A percentile compares a stretch with the other conserved stretches of the same genome.
Evolutionary conservation across 2,797 vertebrate species (phyloP).

Genomic region (Semaprochilodus insignis): DNA sequence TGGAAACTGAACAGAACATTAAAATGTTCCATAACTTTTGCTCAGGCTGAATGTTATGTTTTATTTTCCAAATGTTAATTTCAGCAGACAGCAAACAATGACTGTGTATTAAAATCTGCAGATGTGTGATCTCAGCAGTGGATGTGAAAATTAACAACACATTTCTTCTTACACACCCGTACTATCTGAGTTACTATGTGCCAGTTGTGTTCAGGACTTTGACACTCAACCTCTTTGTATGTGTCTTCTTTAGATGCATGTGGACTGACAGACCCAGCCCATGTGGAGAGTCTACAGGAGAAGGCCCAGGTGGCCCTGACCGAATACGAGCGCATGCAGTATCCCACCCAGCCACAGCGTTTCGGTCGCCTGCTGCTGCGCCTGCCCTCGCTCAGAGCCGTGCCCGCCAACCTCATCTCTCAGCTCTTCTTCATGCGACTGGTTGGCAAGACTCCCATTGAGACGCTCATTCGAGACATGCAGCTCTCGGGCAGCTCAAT

Average conservation of each 20-base stretch:
- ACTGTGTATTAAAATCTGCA: no score
- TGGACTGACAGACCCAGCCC: slow-evolving; percentile 89
- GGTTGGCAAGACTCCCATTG: slow-evolving; percentile 96
- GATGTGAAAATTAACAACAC: no score
- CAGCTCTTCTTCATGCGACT: slow-evolving; percentile 98
- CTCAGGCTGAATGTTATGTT: no score
- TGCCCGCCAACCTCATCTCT: slow-evolving; percentile 93
- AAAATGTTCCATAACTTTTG: no score
- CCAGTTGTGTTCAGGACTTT: neutral
- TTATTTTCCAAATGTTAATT: no score
- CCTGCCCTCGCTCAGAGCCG: slow-evolving; percentile 90
- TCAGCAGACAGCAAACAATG: no score
- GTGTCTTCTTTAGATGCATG: slow-evolving; percentile 84
- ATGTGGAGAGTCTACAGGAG: slow-evolving; percentile 94
- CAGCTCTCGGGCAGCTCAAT: slow-evolving; percentile 96
- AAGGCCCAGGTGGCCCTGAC: slow-evolving; percentile 94
- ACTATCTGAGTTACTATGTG: neutral
- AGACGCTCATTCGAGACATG: slow-evolving; percentile 97
- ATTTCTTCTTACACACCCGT: neutral
- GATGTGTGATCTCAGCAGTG: no score
- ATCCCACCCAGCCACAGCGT: slow-evolving; percentile 92
- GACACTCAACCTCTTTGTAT: neutral
- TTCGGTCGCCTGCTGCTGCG: slow-evolving; percentile 92
- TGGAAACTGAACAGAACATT: no score
- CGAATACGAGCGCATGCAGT: slow-evolving; percentile 91